Base-by-base conservation (phyloP, 64 coral and sea anemone species). In the Cladopsammia gracilis region DNA sequence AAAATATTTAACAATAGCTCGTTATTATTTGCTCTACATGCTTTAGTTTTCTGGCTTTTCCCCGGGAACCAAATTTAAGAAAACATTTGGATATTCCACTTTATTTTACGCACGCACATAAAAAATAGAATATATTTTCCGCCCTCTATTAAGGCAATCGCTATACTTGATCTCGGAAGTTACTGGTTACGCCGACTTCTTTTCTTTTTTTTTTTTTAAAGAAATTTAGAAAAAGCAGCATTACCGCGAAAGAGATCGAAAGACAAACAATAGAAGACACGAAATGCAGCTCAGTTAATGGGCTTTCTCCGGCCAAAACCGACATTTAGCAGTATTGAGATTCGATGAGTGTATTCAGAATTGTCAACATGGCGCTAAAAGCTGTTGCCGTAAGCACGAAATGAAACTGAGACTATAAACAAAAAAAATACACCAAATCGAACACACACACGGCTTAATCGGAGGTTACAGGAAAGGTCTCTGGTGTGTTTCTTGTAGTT, bases 341-440 rank as follows among this genome's bases (percentile, higher is more conserved):
- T 66, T 84, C 78, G 80, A 84, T 84, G 80, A 67, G 16, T 67
- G 80, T 68, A 68, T 84, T 84, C 62, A 84, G 61, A 84, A 84
- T 84, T 84, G 80, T 65, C 80, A 84, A 84, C 80, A 84, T 84
- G 80, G 61, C 80, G 80, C 80, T 84, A 84, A 84, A 84, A 84
- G 80, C 80, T 84, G 62, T 51, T 48, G 7, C 80, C 62, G 22
- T 65, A 6, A 49, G 80, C 80, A 84, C 80, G 80, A 68, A 84
- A 84, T 67, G 15, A 67, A 84, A 16, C 10, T 66, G n/a, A 49
- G 44, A n/a, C 20, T 84, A 84, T 67, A 68, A 64, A 19, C 15
- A 8, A 19, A 20, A 84, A 84, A 84, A 68, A 64, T 64, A 15
- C 80, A 24, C 3, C 80, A 64, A 67, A 84, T 51, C 24, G 46